Evolutionary conservation across 2,888 invertebrate genomes (phyloP).

Genomic region (Oxyscelio sp.): DNA sequence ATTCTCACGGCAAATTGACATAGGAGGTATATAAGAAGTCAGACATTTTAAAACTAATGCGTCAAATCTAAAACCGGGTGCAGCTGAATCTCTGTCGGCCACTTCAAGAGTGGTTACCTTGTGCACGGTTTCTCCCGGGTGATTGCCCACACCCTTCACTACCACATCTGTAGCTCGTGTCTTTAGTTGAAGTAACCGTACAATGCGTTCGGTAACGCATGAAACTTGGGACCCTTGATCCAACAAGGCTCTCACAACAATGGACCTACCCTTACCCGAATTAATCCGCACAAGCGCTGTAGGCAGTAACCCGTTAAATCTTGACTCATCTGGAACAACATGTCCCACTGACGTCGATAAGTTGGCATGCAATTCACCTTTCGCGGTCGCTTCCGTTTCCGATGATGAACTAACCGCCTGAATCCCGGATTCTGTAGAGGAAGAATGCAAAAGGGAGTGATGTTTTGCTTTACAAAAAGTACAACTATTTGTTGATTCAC

Average conservation of each 20-base stretch:
- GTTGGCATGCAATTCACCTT: too few relatives aligned
- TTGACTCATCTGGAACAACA: not conserved
- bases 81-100: too few relatives aligned
- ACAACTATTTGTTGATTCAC: not conserved
- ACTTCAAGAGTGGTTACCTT: too few relatives aligned
- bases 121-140: not conserved
- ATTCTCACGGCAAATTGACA: too few relatives aligned
- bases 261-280: not conserved
- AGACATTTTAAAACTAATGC: too few relatives aligned
- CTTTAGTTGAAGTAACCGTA: not conserved
- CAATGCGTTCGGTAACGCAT: not conserved
- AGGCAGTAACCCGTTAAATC: not conserved
- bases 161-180: not conserved
- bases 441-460: not conserved
- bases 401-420: not conserved
- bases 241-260: not conserved
- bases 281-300: not conserved
- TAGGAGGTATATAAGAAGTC: not conserved
- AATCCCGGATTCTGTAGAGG: too few relatives aligned
- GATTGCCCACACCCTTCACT: not conserved
- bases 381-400: not conserved
- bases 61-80: too few relatives aligned
- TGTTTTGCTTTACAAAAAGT: not conserved
- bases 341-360: not conserved
- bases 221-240: too few relatives aligned